Percentiles rank a stretch among this genome's conserved stretches.
Evolutionary conservation across 2,797 vertebrate genomes (phyloP).

Genomic region (Glossophaga mutica): DNA sequence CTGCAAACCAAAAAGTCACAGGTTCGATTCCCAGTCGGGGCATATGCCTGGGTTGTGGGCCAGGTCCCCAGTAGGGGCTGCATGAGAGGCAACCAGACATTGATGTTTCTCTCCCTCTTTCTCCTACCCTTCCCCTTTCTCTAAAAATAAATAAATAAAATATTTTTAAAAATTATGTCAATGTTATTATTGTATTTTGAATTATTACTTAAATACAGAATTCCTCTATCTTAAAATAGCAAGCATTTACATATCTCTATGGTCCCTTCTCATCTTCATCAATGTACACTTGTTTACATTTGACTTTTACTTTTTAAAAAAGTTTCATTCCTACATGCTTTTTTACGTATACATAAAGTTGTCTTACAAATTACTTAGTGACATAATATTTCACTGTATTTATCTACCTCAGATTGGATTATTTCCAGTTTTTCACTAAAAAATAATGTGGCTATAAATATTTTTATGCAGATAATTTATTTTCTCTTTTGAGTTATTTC

Average conservation of each 20-base stretch:
- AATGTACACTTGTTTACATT: neutral
- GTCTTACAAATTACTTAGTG: neutral
- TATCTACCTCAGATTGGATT: neutral
- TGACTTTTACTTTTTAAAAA: neutral
- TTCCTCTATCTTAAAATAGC: constrained; percentile 19
- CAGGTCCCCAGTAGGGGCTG: too few species aligned
- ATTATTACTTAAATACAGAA: constrained; percentile 15
- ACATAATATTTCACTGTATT: neutral
- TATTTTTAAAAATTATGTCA: neutral
- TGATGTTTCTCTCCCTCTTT: too few species aligned
- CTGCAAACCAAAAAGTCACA: too few species aligned
- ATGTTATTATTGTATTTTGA: neutral
- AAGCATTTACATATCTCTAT: neutral
- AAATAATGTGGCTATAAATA: neutral
- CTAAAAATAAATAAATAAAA: too few species aligned
- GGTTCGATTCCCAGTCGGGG: too few species aligned
- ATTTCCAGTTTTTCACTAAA: neutral
- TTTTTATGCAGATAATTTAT: neutral
- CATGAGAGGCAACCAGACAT: too few species aligned
- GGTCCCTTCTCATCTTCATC: neutral
- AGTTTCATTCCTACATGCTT: neutral
- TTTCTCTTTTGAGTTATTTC: constrained; percentile 28
- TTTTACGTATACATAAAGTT: neutral
- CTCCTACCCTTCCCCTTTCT: too few species aligned
- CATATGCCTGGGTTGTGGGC: too few species aligned